A percentile compares a stretch with the other conserved stretches of the same genome.
phyloP scores from a whole-genome alignment of 2,888 invertebrate species.

The Nasonovia ribisnigri region DNA sequence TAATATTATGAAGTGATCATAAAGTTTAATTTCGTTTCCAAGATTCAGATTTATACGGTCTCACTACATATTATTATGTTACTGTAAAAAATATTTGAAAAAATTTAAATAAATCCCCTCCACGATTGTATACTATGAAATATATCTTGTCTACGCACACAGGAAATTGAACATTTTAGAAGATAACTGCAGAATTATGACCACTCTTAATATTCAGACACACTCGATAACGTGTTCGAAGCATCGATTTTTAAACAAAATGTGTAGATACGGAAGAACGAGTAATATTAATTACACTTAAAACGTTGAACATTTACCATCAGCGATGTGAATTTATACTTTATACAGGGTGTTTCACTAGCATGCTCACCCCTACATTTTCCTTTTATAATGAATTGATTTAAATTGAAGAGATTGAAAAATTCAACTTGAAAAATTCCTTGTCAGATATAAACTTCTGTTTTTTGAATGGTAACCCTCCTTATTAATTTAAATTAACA shows the following conservation, averaged over 20 bases:
- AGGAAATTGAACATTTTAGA: not conserved
- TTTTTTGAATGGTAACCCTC: too few relatives aligned
- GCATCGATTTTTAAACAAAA: not conserved
- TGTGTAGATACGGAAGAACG: not conserved
- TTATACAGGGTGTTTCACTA: not conserved
- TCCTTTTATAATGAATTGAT: too few relatives aligned
- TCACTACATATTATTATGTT: not conserved
- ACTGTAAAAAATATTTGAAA: not conserved
- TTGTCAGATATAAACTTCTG: too few relatives aligned
- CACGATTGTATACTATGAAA: not conserved
- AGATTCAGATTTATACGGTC: not conserved
- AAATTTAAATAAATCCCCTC: not conserved
- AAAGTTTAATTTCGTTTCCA: not conserved
- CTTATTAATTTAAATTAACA: too few relatives aligned
- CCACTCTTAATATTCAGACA: not conserved
- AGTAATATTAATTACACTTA: not conserved
- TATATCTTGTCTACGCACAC: not conserved
- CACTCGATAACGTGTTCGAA: not conserved
- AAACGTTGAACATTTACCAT: not conserved
- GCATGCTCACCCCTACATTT: too few relatives aligned
- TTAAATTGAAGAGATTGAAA: too few relatives aligned
- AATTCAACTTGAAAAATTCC: too few relatives aligned
- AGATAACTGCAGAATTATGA: not conserved
- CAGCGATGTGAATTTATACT: not conserved
- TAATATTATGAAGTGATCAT: not conserved